A percentile compares a stretch with the other conserved stretches of the same genome.
These are phyloP conservation scores for Antrozous pallidus DNA, from an alignment of 2,797 vertebrate species.

Conservation along the genomic window DNA sequence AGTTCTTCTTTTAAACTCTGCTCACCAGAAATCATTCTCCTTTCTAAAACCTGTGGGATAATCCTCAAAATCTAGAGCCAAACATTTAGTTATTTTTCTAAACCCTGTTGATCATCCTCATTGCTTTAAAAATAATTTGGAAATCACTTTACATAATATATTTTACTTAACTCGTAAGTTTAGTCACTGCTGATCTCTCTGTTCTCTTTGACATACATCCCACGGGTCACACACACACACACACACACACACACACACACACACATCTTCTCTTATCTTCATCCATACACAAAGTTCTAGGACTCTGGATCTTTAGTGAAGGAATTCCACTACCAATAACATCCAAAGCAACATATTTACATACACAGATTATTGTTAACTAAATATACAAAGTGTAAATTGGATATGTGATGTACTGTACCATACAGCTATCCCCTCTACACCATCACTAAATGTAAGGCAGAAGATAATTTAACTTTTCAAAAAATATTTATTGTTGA, in stretches of 20 bases:
- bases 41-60: not conserved
- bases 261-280: not conserved
- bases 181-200: not conserved
- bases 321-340: fast-evolving
- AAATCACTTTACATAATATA: not conserved
- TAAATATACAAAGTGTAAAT: not conserved
- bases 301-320: not conserved
- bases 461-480: not conserved
- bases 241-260: not conserved
- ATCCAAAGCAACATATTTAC: not conserved
- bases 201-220: not conserved
- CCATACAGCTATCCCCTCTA: fast-evolving
- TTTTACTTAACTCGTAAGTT: not conserved
- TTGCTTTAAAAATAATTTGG: not conserved
- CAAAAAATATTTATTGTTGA: no score
- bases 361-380: not conserved
- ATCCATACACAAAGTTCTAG: not conserved
- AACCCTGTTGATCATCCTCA: not conserved
- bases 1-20: not conserved
- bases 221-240: not conserved
- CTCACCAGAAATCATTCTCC: not conserved
- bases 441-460: not conserved
- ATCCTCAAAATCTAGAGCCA: not conserved
- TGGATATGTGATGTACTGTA: not conserved
- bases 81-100: not conserved